These are phyloP conservation scores for Meghimatium bilineatum DNA, from an alignment of 2,888 invertebrate genomes.

Conservation along the genomic window DNA sequence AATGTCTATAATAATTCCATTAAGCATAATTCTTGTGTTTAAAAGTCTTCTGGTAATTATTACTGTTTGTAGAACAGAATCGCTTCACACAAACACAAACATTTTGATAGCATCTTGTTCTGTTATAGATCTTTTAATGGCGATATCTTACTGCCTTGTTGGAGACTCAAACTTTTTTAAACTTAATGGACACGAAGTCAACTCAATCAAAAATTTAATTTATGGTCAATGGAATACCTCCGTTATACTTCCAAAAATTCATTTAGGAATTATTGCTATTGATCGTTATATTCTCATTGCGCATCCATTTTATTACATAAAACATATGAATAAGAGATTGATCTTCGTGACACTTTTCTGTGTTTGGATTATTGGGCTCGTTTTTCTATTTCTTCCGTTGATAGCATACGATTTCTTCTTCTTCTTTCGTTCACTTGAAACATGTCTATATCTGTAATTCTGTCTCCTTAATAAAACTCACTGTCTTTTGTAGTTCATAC, in stretches of 20 bases:
- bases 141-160: not conserved
- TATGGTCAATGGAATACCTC: not conserved
- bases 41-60: conserved; percentile 5
- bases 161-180: not conserved
- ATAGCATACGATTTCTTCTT: too few relatives aligned
- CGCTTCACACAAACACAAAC: conserved; percentile 13
- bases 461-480: too few relatives aligned
- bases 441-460: too few relatives aligned
- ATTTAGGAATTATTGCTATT: not conserved
- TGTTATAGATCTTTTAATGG: not conserved
- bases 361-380: not conserved
- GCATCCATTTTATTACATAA: conserved; percentile 20
- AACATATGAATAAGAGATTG: not conserved
- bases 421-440: too few relatives aligned
- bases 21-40: conserved; percentile 1
- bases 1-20: not conserved
- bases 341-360: not conserved
- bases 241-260: not conserved
- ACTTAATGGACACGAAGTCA: too few relatives aligned
- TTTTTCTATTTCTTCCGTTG: not conserved
- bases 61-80: not conserved
- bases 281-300: conserved; percentile 8
- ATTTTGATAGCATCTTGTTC: not conserved
- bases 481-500: too few relatives aligned
- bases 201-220: not conserved